phyloP scores from a whole-genome alignment of 2,113 vertebrate genomes.

The Phainopepla nitens region DNA sequence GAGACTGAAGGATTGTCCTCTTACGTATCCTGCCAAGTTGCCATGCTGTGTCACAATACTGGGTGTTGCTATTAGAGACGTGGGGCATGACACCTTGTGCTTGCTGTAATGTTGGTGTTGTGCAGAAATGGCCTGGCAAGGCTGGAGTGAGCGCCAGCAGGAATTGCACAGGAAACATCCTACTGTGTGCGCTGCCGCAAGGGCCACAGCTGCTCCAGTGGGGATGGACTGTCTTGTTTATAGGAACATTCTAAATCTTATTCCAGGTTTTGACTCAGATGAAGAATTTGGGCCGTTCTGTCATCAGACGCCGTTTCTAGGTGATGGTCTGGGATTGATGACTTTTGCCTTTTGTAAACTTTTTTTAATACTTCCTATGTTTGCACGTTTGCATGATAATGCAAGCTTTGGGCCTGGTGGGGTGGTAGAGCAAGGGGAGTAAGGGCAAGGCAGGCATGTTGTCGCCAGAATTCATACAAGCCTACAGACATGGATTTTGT shows the following conservation, averaged over 20 bases:
- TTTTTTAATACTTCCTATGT: constrained; percentile 58
- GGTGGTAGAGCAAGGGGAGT: constrained; percentile 23
- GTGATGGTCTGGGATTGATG: constrained; percentile 72
- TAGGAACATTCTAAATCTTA: constrained; percentile 77
- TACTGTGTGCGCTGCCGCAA: constrained; percentile 7
- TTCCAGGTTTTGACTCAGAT: constrained; percentile 83
- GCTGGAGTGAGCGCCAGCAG: constrained; percentile 42
- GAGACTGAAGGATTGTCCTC: background rate
- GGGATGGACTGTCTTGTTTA: constrained; percentile 54
- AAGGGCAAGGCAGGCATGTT: constrained; percentile 61
- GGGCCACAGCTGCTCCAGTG: constrained; percentile 54
- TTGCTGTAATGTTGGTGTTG: background rate
- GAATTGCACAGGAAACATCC: constrained; percentile 4
- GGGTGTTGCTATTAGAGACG: background rate
- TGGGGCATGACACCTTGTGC: rapidly evolving
- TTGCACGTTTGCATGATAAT: constrained; percentile 79
- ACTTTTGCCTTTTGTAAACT: constrained; percentile 49
- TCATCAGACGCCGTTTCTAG: constrained; percentile 75
- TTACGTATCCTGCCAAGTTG: background rate
- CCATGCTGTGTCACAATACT: background rate
- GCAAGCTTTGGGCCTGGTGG: constrained; percentile 34
- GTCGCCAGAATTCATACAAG: background rate
- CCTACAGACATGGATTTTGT: constrained; percentile 5
- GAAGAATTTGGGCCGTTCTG: constrained; percentile 76
- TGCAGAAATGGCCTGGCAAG: constrained; percentile 9